Conservation (phyloP, 1,140 invertebrate genomes). For the Drosophila sechellia region DNA sequence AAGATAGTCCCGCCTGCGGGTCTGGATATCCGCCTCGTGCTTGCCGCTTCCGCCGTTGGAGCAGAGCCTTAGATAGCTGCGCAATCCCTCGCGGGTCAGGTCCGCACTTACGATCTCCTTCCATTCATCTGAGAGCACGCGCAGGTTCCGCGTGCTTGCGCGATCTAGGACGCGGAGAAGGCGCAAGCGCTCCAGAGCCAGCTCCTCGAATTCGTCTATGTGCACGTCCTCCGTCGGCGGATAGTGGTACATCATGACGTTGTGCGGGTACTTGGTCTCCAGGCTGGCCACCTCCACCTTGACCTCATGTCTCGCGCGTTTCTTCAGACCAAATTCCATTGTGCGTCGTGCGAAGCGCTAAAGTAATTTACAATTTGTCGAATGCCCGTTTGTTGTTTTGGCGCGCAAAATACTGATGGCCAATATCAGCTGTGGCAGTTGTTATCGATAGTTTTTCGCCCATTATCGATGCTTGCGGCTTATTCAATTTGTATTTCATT, state of each 20-base stretch:
- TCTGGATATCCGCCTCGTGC: constrained; percentile 87
- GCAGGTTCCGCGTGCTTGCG: constrained; percentile 87
- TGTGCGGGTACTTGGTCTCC: constrained; percentile 87
- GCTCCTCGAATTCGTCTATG: constrained; percentile 94
- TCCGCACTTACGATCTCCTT: constrained; percentile 88
- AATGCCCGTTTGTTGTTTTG: constrained; percentile 28
- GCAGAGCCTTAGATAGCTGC: constrained; percentile 87
- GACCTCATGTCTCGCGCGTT: constrained; percentile 61
- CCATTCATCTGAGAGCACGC: constrained; percentile 90
- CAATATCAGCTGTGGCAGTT: constrained; percentile 42
- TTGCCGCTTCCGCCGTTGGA: constrained; percentile 60
- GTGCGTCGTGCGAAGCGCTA: not conserved
- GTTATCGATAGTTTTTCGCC: constrained; percentile 2
- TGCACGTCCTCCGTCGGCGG: constrained; percentile 91
- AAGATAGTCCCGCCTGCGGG: constrained; percentile 92
- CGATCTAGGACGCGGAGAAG: constrained; percentile 91
- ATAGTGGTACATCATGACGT: constrained; percentile 92
- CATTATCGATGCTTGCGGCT: not conserved
- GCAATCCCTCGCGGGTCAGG: constrained; percentile 89
- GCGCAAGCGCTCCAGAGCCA: constrained; percentile 93
- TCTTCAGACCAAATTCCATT: constrained; percentile 79
- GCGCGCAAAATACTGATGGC: constrained; percentile 45
- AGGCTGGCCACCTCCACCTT: constrained; percentile 80
- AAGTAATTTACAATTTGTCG: constrained; percentile 10
- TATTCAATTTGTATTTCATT: too few relatives aligned